Evolutionary conservation across 1,140 invertebrate species (phyloP), one percentile per base, ranked within the genome.

Genomic region (Philotrypesis tridentata): DNA sequence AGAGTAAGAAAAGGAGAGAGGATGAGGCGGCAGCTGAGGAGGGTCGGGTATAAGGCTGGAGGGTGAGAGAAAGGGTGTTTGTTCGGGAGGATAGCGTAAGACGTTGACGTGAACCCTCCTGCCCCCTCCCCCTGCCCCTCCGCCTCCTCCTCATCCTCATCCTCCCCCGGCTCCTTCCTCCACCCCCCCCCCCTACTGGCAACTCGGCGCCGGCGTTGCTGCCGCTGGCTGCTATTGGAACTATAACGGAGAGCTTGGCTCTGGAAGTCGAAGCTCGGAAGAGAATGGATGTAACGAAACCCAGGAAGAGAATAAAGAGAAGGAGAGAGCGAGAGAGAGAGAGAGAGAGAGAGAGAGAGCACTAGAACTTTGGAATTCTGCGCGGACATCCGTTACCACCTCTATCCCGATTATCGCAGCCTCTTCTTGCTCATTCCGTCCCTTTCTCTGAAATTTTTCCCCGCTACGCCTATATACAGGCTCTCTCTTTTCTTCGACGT

Each of bases 1-100:
- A 61, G 61, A 40, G 74, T 67, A 12, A 63, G 78, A 75, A 72
- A 63, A 74, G 71, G 80, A 80, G 71, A 67, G 29, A 84, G 84
- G 74, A 75, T n/a, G 75, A 83, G 75, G 71, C 29, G 48, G 48
- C 71, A 71, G 48, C 63, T 12, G 2, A 55, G 74, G 80, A 80
- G 65, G 78, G 79, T 81, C 83, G 74, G 77, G 83, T 65, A 55
- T 55, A 78, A 80, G 71, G 48, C 75, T 27, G 78, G 80, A 76
- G 79, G 84, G 75, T 78, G 83, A 76, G 73, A 79, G 72, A 77
- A 84, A 87, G 89, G 89, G 88, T 90, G 89, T 91, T 92, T 92
- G 90, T 90, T 91, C 89, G 90, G 87, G 87, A 89, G 89, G 89
- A 91, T 91, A 90, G 89, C 86, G 88, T 89, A 91, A 91, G 90